phyloP scores from a whole-genome alignment of 53 echinoderm and acorn worm species.

The Temnopleurus reevesii region DNA sequence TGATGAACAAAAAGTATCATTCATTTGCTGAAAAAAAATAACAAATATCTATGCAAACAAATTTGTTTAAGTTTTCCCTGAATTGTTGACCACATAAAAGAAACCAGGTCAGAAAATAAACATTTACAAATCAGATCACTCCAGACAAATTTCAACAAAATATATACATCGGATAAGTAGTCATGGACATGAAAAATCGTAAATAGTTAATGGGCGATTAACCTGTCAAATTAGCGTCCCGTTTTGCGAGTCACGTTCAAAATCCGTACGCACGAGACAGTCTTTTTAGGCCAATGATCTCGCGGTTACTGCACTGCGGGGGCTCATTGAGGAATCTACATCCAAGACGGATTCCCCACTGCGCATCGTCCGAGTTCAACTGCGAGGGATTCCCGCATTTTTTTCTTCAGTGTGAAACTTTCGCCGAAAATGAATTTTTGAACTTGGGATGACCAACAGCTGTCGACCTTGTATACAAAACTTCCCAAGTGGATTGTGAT shows the following conservation, averaged over 20 bases:
- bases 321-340: neutral
- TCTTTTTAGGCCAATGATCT: constrained; percentile 27
- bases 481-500: neutral
- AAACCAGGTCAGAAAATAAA: too few species aligned
- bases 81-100: too few species aligned
- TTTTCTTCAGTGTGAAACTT: too few species aligned
- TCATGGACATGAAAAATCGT: too few species aligned
- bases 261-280: neutral
- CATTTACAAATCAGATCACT: too few species aligned
- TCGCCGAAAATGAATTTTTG: neutral
- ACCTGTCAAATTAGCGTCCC: neutral
- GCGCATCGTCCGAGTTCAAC: neutral
- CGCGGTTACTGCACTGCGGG: constrained; percentile 14
- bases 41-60: too few species aligned
- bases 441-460: constrained; percentile 3
- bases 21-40: too few species aligned
- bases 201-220: constrained; percentile 10
- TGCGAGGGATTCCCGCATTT: neutral
- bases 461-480: constrained; percentile 2
- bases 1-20: too few species aligned
- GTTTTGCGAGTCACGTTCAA: neutral
- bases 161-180: too few species aligned
- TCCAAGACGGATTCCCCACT: constrained; percentile 8
- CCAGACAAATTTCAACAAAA: too few species aligned
- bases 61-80: too few species aligned